Conservation (phyloP, 2,888 invertebrate species). For the Acleris cristana region DNA sequence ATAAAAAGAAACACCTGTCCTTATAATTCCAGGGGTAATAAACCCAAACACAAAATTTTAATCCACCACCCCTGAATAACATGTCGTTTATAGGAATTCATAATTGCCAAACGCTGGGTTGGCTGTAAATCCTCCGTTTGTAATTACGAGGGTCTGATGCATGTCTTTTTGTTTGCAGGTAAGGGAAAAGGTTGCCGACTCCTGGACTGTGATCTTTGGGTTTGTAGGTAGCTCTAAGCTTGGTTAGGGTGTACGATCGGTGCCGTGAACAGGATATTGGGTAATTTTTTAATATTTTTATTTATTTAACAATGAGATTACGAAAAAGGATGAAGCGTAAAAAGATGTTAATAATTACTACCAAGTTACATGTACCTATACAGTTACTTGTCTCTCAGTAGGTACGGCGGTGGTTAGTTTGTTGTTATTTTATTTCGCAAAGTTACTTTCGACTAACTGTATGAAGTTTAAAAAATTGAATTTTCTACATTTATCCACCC, state of each 20-base stretch:
- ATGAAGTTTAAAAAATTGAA: no score
- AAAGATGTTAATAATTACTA: no score
- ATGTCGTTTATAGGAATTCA: conserved; percentile 63
- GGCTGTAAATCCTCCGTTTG: conserved; percentile 41
- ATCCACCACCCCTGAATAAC: conserved; percentile 21
- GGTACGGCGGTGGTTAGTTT: no score
- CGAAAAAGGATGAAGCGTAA: no score
- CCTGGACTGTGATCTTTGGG: conserved; percentile 24
- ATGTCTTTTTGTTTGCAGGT: conserved; percentile 65
- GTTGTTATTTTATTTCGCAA: no score
- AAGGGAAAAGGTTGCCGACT: conserved; percentile 46
- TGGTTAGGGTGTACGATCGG: background rate
- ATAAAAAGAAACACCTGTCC: no score
- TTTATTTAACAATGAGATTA: no score
- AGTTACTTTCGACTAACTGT: no score
- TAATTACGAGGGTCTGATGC: conserved; percentile 35
- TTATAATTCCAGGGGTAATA: conserved; percentile 2
- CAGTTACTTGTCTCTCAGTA: no score
- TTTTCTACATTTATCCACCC: no score
- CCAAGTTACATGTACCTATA: no score
- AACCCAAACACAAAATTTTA: conserved; percentile 15
- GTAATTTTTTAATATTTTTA: no score
- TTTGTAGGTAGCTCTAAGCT: conserved; percentile 14
- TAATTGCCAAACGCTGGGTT: conserved; percentile 59
- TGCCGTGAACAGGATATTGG: background rate